Base-by-base conservation (phyloP, 2,113 vertebrate species). In the Lipophrys pholis region DNA sequence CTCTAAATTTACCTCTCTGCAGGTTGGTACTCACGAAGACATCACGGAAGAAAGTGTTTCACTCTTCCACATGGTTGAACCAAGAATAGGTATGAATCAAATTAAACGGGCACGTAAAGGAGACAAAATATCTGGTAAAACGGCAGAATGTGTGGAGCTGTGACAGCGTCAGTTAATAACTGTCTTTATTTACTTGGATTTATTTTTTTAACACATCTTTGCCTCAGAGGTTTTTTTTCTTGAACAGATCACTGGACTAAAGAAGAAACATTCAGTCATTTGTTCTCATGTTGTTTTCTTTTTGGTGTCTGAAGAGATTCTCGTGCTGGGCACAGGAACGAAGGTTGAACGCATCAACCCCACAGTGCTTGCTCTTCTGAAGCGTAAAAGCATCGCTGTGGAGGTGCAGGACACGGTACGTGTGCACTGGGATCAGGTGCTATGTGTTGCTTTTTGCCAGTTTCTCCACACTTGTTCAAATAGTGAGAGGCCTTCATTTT, bases 351-450 rank as follows among this genome's bases (percentile, higher is more conserved):
- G 92, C 55, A 89, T 99, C 11, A 82, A 94, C 3, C 87, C 95
- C 0, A 4, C 66, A 0, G 67, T 95, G 3, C 73, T 98, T 2
- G 86, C 77, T 41, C 89, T 94, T 8, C 88, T 99, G 80, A 94
- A 87, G 63, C 87, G 77, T 35, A 94, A 95, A n/a, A 94, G 96
- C 57, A 95, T 99, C 0, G 94, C 96, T 0, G 93, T 99, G 82
- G 98, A 99, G 87, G 93, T 99, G 61, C 97, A 98, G 80, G 97
- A 98, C 87, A 99, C 98, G 91, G 98, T 99, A 88, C 84, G 93
- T 62, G 15, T 14, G 0, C 15, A 30, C 50, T 45, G 7, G 8
- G 9, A 43, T 45, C 11, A 14, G 14, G 43, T 1, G 14, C 3
- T 43, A 43, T 5, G 11, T 30, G 21, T 30, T 30, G 21, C 21